Percentiles rank a stretch among this genome's conserved stretches.
Conservation (phyloP, 2,797 vertebrate species). For the Malacoraja senta region DNA sequence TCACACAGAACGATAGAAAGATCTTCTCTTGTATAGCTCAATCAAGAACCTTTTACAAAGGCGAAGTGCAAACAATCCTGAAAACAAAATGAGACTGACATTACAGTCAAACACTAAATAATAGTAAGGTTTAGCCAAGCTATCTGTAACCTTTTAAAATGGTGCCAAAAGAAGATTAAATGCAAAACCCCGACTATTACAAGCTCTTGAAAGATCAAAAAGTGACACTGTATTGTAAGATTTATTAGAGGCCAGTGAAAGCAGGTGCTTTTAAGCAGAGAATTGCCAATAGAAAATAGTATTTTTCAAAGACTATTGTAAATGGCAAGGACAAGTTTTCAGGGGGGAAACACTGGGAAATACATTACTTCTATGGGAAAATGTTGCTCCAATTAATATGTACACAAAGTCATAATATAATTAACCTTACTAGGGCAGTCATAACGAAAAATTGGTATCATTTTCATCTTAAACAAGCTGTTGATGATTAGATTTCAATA, state of each 20-base stretch:
- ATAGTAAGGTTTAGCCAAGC: constrained; percentile 67
- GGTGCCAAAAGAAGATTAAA: constrained; percentile 80
- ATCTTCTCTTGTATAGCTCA: constrained; percentile 75
- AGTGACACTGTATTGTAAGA: constrained; percentile 35
- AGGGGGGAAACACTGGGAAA: background rate
- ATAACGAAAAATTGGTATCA: background rate
- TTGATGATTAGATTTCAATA: background rate
- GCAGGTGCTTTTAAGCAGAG: constrained; percentile 6
- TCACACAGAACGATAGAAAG: constrained; percentile 83
- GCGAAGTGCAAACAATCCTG: constrained; percentile 82
- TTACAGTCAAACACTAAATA: constrained; percentile 83
- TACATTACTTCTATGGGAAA: background rate
- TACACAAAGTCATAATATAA: background rate
- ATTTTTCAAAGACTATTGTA: constrained; percentile 28
- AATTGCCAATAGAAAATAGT: constrained; percentile 17
- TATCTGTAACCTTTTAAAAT: constrained; percentile 82
- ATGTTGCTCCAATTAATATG: background rate
- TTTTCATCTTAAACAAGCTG: background rate
- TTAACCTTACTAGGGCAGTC: background rate
- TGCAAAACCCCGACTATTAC: constrained; percentile 65
- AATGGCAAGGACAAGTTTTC: background rate
- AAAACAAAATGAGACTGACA: constrained; percentile 71
- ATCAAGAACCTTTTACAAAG: constrained; percentile 80
- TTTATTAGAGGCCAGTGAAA: constrained; percentile 46
- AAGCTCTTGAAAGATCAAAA: constrained; percentile 68